These are phyloP conservation scores for Bombus turneri DNA, from an alignment of 1,140 invertebrate species.

Conservation along the genomic window DNA sequence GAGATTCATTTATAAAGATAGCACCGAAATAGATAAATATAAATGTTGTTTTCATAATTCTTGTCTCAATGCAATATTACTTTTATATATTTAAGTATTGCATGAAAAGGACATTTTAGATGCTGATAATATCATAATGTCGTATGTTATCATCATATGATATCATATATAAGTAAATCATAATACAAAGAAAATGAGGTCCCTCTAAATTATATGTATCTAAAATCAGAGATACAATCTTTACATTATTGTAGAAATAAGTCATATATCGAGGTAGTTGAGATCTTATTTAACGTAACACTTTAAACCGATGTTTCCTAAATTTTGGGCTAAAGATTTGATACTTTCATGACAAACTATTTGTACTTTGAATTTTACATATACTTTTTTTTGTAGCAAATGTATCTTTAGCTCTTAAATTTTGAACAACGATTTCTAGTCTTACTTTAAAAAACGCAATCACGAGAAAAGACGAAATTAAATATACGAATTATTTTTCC, in stretches of 20 bases:
- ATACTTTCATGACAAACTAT: conserved; percentile 49
- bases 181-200: conserved; percentile 22
- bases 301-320: conserved; percentile 46
- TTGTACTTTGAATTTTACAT: conserved; percentile 49
- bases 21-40: not conserved
- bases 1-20: not conserved
- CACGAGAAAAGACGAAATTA: not conserved
- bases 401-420: conserved; percentile 35
- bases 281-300: conserved; percentile 43
- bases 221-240: conserved; percentile 23
- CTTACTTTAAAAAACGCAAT: not conserved
- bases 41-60: not conserved
- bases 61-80: too few species aligned
- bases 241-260: conserved; percentile 43
- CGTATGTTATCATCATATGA: not conserved
- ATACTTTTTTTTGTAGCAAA: conserved; percentile 32
- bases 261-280: conserved; percentile 51
- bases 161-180: conserved; percentile 17
- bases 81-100: not conserved
- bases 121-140: not conserved
- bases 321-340: conserved; percentile 38
- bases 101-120: not conserved
- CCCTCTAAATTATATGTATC: conserved; percentile 18
- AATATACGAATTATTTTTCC: not conserved
- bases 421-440: conserved; percentile 24